Percentiles rank a stretch among this genome's conserved stretches.
These are phyloP conservation scores for Baronia brevicornis DNA, from an alignment of 2,888 invertebrate species.

Conservation along the genomic window DNA sequence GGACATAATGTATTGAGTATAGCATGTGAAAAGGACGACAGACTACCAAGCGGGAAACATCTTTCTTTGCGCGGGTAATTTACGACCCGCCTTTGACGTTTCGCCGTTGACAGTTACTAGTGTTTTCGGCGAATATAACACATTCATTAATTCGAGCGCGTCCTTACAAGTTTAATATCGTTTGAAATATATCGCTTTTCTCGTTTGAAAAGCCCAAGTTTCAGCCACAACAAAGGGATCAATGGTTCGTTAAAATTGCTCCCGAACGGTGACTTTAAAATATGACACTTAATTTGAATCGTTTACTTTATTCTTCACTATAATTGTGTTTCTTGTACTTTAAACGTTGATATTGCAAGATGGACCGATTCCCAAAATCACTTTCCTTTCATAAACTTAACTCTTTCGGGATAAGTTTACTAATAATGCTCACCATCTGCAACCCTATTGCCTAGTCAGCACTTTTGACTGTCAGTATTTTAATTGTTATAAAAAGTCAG, in stretches of 20 bases:
- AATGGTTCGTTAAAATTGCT: conserved; percentile 58
- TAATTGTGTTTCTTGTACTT: conserved; percentile 31
- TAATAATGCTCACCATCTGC: too few species aligned
- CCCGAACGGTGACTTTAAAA: conserved; percentile 29
- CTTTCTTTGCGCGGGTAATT: conserved; percentile 50
- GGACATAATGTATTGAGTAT: conserved; percentile 3
- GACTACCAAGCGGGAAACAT: conserved; percentile 53
- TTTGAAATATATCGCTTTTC: conserved; percentile 44
- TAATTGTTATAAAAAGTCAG: too few species aligned
- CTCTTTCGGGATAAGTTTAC: too few species aligned
- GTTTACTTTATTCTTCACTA: conserved; percentile 35
- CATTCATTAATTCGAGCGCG: conserved; percentile 57
- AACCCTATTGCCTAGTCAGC: too few species aligned
- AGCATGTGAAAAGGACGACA: conserved; percentile 29
- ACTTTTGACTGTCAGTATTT: too few species aligned
- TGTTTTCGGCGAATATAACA: conserved; percentile 54
- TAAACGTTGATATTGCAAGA: conserved; percentile 7
- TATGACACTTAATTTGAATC: conserved; percentile 35
- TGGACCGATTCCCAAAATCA: too few species aligned
- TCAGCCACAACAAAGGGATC: conserved; percentile 50
- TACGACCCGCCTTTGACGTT: conserved; percentile 30
- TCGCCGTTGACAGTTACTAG: conserved; percentile 44
- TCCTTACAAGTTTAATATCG: conserved; percentile 40
- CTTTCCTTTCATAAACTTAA: too few species aligned
- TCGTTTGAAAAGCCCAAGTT: conserved; percentile 28